A percentile compares a stretch with the other conserved stretches of the same genome.
Evolutionary conservation across 2,888 invertebrate species (phyloP).

Genomic region (Drosophila phalerata): DNA sequence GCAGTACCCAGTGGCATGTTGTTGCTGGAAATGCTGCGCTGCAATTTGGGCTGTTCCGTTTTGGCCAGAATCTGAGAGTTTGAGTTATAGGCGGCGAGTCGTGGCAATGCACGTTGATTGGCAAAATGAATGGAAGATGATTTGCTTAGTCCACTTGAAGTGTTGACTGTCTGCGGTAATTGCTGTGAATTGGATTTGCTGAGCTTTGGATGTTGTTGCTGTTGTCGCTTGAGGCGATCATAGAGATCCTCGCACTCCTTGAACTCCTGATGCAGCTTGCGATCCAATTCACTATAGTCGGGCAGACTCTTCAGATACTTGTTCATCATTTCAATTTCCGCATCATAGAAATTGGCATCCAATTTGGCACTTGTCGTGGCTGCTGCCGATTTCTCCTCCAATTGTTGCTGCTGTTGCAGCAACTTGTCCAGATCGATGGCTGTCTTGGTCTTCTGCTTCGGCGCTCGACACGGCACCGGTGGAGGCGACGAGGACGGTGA

Average conservation of each 20-base stretch:
- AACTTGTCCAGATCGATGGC: slow-evolving; percentile 77
- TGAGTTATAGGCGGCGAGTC: slow-evolving; percentile 83
- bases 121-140: slow-evolving; percentile 80
- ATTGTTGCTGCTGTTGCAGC: slow-evolving; percentile 78
- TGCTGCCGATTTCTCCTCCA: slow-evolving; percentile 80
- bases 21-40: slow-evolving; percentile 85
- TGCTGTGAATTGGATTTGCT: slow-evolving; percentile 84
- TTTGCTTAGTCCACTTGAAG: slow-evolving; percentile 61
- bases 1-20: slow-evolving; percentile 69
- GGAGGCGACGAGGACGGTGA: slow-evolving; percentile 84
- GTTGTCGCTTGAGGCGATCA: slow-evolving; percentile 83
- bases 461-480: slow-evolving; percentile 83
- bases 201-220: slow-evolving; percentile 73
- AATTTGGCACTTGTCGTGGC: slow-evolving; percentile 75
- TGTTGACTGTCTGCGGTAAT: slow-evolving; percentile 52
- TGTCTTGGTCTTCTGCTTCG: slow-evolving; percentile 63
- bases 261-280: slow-evolving; percentile 85
- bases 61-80: slow-evolving; percentile 67
- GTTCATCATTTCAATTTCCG: slow-evolving; percentile 86
- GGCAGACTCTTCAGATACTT: slow-evolving; percentile 85
- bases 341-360: slow-evolving; percentile 84
- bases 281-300: slow-evolving; percentile 85
- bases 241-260: slow-evolving; percentile 85
- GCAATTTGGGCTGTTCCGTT: slow-evolving; percentile 72
- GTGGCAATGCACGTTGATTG: slow-evolving; percentile 54